Percentiles rank a stretch among this genome's conserved stretches.
Conservation (phyloP, 2,797 vertebrate genomes). For the Xenopus petersii region DNA sequence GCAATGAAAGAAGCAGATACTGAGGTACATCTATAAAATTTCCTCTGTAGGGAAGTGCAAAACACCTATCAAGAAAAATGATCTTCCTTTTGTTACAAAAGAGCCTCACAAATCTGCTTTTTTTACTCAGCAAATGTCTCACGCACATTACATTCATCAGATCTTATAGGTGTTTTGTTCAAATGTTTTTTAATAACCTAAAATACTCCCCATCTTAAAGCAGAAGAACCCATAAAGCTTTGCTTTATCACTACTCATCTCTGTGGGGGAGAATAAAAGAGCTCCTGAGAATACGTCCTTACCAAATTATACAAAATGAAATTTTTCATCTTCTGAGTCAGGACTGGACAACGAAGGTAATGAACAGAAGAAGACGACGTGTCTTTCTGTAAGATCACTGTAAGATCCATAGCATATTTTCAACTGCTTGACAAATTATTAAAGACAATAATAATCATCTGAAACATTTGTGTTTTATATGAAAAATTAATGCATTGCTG, state of each 20-base stretch:
- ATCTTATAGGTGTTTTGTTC: constrained; percentile 7
- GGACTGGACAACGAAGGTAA: neutral
- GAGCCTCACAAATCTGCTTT: neutral
- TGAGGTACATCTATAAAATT: neutral
- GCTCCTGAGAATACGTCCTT: constrained; percentile 38
- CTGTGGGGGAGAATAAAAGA: constrained; percentile 29
- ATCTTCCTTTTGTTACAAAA: neutral
- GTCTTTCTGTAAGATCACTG: neutral
- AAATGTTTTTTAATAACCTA: neutral
- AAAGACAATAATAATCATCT: neutral
- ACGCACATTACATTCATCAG: constrained; percentile 30
- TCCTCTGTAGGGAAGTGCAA: neutral
- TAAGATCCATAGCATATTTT: no score
- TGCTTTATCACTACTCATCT: constrained; percentile 19
- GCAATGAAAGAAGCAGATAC: neutral
- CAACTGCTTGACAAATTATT: no score
- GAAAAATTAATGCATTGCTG: neutral
- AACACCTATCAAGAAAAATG: neutral
- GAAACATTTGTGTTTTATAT: constrained; percentile 1
- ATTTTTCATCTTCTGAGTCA: neutral
- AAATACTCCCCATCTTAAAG: constrained; percentile 15
- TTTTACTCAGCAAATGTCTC: constrained; percentile 15
- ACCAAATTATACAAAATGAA: constrained; percentile 26
- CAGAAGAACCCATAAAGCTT: constrained; percentile 27
- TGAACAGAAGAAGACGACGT: neutral